These are phyloP conservation scores for Cryptocephalus moraei DNA, from an alignment of 2,888 invertebrate species.

Conservation along the genomic window DNA sequence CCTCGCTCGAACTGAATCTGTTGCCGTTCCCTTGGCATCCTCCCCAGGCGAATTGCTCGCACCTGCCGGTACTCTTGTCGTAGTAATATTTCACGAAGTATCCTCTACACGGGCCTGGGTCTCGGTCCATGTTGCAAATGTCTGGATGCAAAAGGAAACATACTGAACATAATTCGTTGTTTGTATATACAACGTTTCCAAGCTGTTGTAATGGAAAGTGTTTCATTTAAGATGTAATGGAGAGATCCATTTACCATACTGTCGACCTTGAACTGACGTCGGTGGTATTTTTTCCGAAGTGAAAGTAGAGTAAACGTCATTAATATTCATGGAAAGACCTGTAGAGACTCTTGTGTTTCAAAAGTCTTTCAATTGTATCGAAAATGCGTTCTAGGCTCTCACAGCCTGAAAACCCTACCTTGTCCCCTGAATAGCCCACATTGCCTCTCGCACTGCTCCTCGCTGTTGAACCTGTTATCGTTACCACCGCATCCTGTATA, in stretches of 20 bases:
- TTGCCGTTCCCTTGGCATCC: constrained; percentile 82
- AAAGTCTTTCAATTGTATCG: constrained; percentile 1
- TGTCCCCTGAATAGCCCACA: constrained; percentile 64
- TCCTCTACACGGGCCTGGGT: constrained; percentile 62
- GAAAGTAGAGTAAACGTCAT: no score
- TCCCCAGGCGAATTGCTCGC: constrained; percentile 64
- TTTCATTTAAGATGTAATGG: no score
- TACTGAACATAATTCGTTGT: no score
- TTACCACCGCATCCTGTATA: constrained; percentile 67
- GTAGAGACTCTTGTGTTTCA: neutral
- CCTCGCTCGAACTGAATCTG: constrained; percentile 62
- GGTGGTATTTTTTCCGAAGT: no score
- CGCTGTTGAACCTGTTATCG: constrained; percentile 60
- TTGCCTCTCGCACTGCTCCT: constrained; percentile 66
- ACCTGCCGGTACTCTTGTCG: constrained; percentile 48
- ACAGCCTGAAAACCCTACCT: constrained; percentile 53
- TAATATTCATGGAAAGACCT: no score
- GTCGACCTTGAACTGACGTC: no score
- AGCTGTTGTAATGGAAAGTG: no score
- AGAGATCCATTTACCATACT: no score
- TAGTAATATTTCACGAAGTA: constrained; percentile 61
- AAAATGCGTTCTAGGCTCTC: neutral
- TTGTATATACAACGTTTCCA: no score
- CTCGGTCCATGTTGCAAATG: constrained; percentile 56
- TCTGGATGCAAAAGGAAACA: constrained; percentile 40